Evolutionary conservation across 1,140 invertebrate genomes (phyloP).

Genomic region (Mactra quadrangularis): DNA sequence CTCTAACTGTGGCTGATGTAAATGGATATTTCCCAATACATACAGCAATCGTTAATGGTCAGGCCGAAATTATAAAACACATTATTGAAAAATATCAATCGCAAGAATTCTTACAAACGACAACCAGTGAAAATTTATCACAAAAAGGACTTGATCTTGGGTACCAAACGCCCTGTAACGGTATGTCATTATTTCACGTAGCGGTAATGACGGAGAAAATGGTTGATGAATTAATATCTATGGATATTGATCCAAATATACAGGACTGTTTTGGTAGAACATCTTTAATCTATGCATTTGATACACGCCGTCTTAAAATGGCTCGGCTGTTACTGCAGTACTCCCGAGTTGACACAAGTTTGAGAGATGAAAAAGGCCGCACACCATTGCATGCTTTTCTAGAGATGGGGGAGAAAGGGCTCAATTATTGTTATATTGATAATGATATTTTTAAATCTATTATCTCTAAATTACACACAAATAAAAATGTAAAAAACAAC

Average conservation of each 20-base stretch:
- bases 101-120: neutral
- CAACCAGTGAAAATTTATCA: neutral
- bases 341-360: neutral
- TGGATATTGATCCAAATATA: neutral
- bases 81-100: neutral
- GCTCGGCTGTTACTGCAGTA: neutral
- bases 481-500: neutral
- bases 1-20: neutral
- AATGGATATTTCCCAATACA: neutral
- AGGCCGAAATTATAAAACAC: neutral
- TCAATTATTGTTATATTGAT: no score
- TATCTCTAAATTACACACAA: neutral
- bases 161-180: no score
- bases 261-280: neutral
- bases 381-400: neutral
- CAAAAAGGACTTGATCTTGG: neutral
- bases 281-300: neutral
- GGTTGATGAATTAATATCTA: neutral
- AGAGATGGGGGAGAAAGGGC: no score
- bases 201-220: neutral
- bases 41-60: neutral
- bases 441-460: neutral
- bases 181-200: constrained; percentile 3
- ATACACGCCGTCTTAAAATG: neutral
- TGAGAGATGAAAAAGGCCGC: neutral